Evolutionary conservation across 1,140 invertebrate genomes (phyloP).

Genomic region (Hyposmocoma kahamanoa): DNA sequence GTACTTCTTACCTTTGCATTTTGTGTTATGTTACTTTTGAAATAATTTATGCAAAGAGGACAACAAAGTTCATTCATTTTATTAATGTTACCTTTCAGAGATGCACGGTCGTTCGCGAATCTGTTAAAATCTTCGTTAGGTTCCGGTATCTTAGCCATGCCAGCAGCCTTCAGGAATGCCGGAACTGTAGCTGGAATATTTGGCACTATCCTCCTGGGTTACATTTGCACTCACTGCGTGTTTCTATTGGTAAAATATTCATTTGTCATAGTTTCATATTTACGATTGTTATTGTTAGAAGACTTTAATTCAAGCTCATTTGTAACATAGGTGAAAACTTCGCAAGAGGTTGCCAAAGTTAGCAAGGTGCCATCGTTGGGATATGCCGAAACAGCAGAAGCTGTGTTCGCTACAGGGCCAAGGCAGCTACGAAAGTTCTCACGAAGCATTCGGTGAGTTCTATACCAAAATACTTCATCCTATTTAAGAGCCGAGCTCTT

Average conservation of each 20-base stretch:
- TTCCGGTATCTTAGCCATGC: slow-evolving; percentile 92
- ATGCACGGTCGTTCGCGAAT: slow-evolving; percentile 83
- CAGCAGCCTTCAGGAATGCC: slow-evolving; percentile 87
- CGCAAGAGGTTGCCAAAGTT: slow-evolving; percentile 80
- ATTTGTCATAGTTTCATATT: not conserved
- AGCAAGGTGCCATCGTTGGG: slow-evolving; percentile 80
- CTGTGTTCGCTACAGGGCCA: slow-evolving; percentile 84
- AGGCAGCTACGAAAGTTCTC: slow-evolving; percentile 74
- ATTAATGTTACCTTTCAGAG: slow-evolving; percentile 69
- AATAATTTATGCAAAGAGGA: not conserved
- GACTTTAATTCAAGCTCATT: no score
- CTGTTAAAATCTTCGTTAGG: slow-evolving; percentile 89
- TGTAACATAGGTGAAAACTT: slow-evolving; percentile 80
- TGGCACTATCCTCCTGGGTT: slow-evolving; percentile 82
- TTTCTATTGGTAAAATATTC: slow-evolving; percentile 80
- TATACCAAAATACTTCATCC: no score
- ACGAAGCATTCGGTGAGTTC: slow-evolving; percentile 38
- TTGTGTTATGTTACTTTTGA: no score
- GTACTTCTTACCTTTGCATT: slow-evolving; percentile 1
- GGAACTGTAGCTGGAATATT: slow-evolving; percentile 83
- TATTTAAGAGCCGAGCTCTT: no score
- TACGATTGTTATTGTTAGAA: no score
- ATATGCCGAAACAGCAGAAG: slow-evolving; percentile 86
- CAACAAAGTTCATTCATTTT: not conserved
- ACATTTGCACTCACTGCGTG: slow-evolving; percentile 87